Base-by-base conservation (phyloP, 2,888 invertebrate species). In the Dromius quadrimaculatus region DNA sequence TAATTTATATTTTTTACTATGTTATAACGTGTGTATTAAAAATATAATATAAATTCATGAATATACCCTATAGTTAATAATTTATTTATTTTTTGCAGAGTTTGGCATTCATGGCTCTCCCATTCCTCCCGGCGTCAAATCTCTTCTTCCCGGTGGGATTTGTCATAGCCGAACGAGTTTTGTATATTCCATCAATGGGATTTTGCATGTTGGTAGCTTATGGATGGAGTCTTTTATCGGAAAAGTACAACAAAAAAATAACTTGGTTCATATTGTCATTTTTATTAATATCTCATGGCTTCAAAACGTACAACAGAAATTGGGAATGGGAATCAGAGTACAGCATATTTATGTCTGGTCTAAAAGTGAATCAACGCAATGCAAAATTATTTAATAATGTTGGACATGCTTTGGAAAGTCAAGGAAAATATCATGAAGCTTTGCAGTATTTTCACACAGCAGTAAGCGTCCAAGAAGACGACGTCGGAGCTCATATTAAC, bases 161-260 rank as follows among this genome's bases (percentile, higher is more conserved):
- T 83, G 98, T 98, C 72, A 92, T 98, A 23, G 98, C 98, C 1
- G 98, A 98, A 84, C 86, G 97, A 75, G 92, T 98, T 47, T 87
- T 98, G 2, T 98, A 98, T 83, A 95, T 96, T 86, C 98, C 98
- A 0, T 97, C 97, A 9, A 97, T 98, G 96, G 98, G 98, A 62
- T 97, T 94, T 86, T 97, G 97, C 79, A 88, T 98, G 82, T 85
- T 98, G 17, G 88, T 97, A 1, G 95, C 94, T 1, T 94, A 94
- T 78, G 95, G 95, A 32, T 95, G 90, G 90, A 87, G 89, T 73
- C 83, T 91, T 71, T 78, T 92, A 22, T 86, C 88, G 59, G 87
- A 89, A 77, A 89, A 86, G 78, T 85, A 87, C 76, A 88, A 87
- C 70, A 89, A 87, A 75, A 87, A 90, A 71, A 81, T 92, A 17